phyloP scores from a whole-genome alignment of 2,888 invertebrate genomes.

The Hirtodrosophila trivittata region DNA sequence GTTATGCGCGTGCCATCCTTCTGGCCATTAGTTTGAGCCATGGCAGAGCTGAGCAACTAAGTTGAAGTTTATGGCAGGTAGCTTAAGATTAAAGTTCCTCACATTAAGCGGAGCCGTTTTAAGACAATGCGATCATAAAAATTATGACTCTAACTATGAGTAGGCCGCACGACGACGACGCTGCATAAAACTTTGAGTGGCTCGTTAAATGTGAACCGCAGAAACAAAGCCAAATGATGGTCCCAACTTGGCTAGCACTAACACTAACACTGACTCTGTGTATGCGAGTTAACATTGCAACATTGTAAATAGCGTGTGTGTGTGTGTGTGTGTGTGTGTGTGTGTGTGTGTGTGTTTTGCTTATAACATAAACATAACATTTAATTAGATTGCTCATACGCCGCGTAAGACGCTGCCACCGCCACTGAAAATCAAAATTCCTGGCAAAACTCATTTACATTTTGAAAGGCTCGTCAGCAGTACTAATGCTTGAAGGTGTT shows the following conservation, averaged over 20 bases:
- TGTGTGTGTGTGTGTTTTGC: constrained; percentile 15
- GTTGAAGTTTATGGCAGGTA: constrained; percentile 51
- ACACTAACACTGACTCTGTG: constrained; percentile 9
- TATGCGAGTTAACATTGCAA: constrained; percentile 47
- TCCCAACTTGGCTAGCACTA: constrained; percentile 35
- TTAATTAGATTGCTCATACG: constrained; percentile 70
- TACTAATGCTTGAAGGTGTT: constrained; percentile 4
- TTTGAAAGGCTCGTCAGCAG: constrained; percentile 25
- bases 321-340: constrained; percentile 3
- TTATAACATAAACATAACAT: constrained; percentile 62
- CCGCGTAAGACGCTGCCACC: constrained; percentile 20
- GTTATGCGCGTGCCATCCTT: constrained; percentile 51
- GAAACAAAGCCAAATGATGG: constrained; percentile 36
- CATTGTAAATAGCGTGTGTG: constrained; percentile 39
- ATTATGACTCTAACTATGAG: constrained; percentile 52
- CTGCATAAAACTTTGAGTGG: constrained; percentile 57
- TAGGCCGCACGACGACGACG: constrained; percentile 37
- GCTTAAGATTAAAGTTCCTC: constrained; percentile 48
- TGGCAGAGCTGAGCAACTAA: constrained; percentile 37
- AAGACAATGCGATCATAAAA: constrained; percentile 56
- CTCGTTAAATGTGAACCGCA: constrained; percentile 57
- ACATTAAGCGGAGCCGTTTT: constrained; percentile 44
- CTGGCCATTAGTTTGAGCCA: constrained; percentile 53
- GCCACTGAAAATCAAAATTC: constrained; percentile 36
- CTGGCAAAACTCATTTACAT: constrained; percentile 55